Evolutionary conservation across 1,140 invertebrate species (phyloP), one percentile per base, ranked within the genome.

Genomic region (Phocides pigmalion): DNA sequence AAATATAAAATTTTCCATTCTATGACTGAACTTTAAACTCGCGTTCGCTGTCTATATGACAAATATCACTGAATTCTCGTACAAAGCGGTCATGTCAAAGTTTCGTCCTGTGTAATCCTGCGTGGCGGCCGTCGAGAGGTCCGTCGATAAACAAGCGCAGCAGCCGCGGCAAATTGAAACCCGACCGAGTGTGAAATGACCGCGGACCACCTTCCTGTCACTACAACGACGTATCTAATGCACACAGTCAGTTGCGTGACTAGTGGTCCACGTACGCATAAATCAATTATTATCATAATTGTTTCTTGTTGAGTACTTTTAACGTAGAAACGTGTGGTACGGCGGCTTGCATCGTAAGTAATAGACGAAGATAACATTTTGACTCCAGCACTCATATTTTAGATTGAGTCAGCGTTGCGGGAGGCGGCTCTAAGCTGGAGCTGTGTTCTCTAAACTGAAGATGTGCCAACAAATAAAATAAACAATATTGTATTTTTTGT

Each of bases 171-270:
- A 85, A 89, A 87, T 89, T 87, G 84, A 86, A 87, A 87, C 62
- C 64, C 84, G 84, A 76, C 83, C 79, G 76, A 87, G 83, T 89
- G 87, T 87, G 84, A 89, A 89, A 89, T 86, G 79, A 87, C 81
- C 79, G 46, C 62, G 65, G 71, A 58, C 76, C 72, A 75, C 79
- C 77, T 83, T 86, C 80, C 80, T 84, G 82, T 80, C 81, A 80
- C 62, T 79, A 72, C 72, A 51, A 39, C 64, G 64, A 54, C 12
- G 16, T 22, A 39, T 58, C 54, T 44, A 44, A 53, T 37, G 35
- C 28, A 39, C 15, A 53, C 17, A 37, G 28, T 17, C 46, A 8
- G 35, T 12, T 39, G 14, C 1, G 12, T 11, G 35, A 32, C 0
- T 12, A 14, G 35, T 12, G 12, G 3, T 5, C 1, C 35, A 39